Evolutionary conservation across 2,113 vertebrate genomes (phyloP).

Genomic region (Cettia cetti): DNA sequence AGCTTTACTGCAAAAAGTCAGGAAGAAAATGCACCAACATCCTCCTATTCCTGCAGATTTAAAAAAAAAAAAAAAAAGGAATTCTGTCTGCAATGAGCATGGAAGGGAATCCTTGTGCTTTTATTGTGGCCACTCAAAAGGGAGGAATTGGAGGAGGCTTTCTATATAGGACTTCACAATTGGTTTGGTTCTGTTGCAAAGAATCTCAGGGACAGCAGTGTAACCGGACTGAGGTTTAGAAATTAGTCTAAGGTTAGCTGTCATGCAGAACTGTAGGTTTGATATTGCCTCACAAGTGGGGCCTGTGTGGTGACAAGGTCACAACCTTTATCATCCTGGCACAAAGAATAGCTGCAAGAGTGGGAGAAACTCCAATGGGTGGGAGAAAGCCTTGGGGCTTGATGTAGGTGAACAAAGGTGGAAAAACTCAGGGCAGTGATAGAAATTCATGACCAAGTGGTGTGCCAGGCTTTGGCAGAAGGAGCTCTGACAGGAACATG

Average conservation of each 20-base stretch:
- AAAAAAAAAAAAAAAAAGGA: background rate
- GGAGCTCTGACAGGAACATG: background rate
- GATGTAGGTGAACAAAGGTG: background rate
- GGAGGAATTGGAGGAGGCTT: background rate
- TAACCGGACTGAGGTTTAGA: background rate
- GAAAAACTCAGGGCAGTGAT: background rate
- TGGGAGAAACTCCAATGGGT: background rate
- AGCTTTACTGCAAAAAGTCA: background rate
- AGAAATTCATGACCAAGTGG: background rate
- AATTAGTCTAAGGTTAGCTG: background rate
- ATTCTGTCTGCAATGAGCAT: background rate
- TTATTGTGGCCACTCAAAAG: background rate
- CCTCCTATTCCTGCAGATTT: background rate
- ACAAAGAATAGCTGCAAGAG: background rate
- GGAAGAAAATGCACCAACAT: background rate
- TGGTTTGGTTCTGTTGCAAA: background rate
- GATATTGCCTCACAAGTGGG: background rate
- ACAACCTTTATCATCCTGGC: background rate
- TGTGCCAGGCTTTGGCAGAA: background rate
- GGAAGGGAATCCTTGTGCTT: background rate
- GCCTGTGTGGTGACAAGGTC: background rate
- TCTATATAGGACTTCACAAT: accelerated
- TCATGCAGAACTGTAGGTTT: background rate
- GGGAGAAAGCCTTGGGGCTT: background rate
- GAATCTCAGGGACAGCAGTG: background rate